These are phyloP conservation scores for Tineola bisselliella DNA, from an alignment of 2,888 invertebrate species.

Conservation along the genomic window DNA sequence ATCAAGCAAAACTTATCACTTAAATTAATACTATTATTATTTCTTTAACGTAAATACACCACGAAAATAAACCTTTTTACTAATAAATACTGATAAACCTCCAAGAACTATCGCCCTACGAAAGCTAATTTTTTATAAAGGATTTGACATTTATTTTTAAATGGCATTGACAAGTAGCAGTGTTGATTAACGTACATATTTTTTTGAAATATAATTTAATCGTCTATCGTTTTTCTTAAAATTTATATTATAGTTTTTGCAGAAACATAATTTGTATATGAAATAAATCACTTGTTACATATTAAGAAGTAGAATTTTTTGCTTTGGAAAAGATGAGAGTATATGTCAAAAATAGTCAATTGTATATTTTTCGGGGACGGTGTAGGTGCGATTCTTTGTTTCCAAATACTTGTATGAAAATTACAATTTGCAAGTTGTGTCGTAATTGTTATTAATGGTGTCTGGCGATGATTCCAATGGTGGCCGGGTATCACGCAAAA, in stretches of 20 bases:
- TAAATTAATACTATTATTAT: neutral
- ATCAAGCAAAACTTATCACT: neutral
- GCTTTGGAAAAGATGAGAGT: too few relatives aligned
- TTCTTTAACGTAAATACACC: neutral
- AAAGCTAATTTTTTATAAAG: neutral
- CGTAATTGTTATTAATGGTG: conserved; percentile 64
- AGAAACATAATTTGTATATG: too few relatives aligned
- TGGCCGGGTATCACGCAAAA: conserved; percentile 73
- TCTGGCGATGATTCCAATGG: conserved; percentile 69
- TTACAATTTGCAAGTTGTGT: conserved; percentile 45
- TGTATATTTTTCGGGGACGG: conserved; percentile 37
- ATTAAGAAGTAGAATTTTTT: too few relatives aligned
- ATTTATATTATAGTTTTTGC: too few relatives aligned
- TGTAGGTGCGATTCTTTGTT: conserved; percentile 45
- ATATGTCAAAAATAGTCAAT: conserved; percentile 15
- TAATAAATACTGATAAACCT: neutral
- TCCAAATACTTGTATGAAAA: conserved; percentile 46
- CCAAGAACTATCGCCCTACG: neutral
- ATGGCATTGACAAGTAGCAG: too few relatives aligned
- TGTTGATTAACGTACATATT: too few relatives aligned
- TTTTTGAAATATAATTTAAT: too few relatives aligned
- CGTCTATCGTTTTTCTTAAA: too few relatives aligned
- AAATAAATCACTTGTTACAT: too few relatives aligned
- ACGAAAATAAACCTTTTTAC: neutral
- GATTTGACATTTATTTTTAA: neutral